Evolutionary conservation across 30 jellyfish, hydroid and myxozoan species (phyloP), one percentile per base, ranked within the genome.

Genomic region (Turritopsis dohrnii): DNA sequence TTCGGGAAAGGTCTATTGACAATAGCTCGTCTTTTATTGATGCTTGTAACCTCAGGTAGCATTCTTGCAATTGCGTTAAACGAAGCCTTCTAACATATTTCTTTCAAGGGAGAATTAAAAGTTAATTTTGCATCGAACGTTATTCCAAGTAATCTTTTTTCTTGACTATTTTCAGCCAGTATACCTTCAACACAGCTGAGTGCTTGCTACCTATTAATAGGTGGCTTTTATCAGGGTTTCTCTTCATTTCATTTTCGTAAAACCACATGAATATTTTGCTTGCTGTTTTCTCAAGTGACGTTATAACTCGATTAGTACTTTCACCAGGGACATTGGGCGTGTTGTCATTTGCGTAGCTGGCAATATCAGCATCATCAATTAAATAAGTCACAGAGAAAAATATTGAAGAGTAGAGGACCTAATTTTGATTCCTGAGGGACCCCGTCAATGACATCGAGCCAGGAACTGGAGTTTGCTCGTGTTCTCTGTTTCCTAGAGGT

Each of bases 151-250:
- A 41, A 41, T n/a, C n/a, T n/a, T n/a, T n/a, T n/a, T n/a, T n/a
- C n/a, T n/a, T n/a, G n/a, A n/a, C n/a, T n/a, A n/a, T n/a, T n/a
- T n/a, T n/a, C n/a, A n/a, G n/a, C n/a, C n/a, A n/a, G n/a, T n/a
- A n/a, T n/a, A 0, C 0, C 0, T 0, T 0, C 73, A 0, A 0
- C 0, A 0, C 0, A 60, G 0, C 0, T 60, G 0, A 0, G 0
- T 69, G 7, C 19, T 69, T 69, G 19, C 0, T 19, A 1, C 77
- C 0, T 0, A 69, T 0, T 0, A 1, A 1, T 0, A 69, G 8
- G 30, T 1, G 77, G 22, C 22, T 0, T 1, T 69, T 0, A 69
- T 69, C 8, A n/a, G 77, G 1, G 8, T 69, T 69, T 0, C 0
- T 1, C 0, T 69, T 69, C 77, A 69, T 69, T 0, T 69, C 1